These are phyloP conservation scores for Ceyx melanurus DNA, from an alignment of 2,113 vertebrate genomes.

Conservation along the genomic window DNA sequence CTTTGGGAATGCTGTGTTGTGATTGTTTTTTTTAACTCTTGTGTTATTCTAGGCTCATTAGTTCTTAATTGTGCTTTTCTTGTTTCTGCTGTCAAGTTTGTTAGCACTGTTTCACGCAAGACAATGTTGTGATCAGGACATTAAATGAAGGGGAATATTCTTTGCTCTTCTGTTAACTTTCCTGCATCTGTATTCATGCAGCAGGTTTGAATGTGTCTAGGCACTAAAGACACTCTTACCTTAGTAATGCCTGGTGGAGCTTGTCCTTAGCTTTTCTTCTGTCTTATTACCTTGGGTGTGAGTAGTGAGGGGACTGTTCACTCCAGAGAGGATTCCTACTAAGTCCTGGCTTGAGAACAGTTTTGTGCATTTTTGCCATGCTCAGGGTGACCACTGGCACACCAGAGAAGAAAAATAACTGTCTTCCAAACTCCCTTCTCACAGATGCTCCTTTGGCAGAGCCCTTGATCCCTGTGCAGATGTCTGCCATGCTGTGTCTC, in stretches of 20 bases:
- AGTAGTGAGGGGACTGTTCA: not conserved
- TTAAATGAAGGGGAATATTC: not conserved
- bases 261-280: not conserved
- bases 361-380: not conserved
- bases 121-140: not conserved
- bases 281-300: not conserved
- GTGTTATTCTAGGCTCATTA: not conserved
- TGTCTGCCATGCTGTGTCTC: not conserved
- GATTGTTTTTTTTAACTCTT: not conserved
- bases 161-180: not conserved
- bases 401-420: not conserved
- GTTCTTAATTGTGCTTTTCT: constrained; percentile 1
- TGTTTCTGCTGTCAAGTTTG: not conserved
- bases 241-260: not conserved
- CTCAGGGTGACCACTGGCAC: not conserved
- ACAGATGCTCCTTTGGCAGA: not conserved
- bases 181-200: not conserved
- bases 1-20: no score
- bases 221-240: not conserved
- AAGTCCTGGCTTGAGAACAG: not conserved
- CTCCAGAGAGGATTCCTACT: not conserved
- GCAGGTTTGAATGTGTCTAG: not conserved
- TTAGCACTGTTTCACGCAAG: not conserved
- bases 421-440: not conserved
- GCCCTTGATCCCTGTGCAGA: not conserved